Evolutionary conservation across 2,113 vertebrate species (phyloP), one percentile per base, ranked within the genome.

Genomic region (Lanius ludovicianus): DNA sequence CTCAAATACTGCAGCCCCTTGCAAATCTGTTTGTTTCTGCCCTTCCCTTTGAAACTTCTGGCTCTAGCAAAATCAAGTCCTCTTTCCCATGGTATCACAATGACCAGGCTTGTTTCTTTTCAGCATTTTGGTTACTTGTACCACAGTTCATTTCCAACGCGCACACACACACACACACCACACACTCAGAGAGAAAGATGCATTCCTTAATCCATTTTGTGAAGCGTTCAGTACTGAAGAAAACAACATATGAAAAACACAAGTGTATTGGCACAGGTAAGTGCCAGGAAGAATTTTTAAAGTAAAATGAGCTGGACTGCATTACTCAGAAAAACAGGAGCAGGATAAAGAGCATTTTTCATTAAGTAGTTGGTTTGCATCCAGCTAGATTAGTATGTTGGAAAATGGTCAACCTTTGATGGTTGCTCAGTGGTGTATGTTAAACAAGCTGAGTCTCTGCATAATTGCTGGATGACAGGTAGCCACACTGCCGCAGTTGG

Each of bases 361-460:
- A 74, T 75, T 77, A 89, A 68, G 39, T 47, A 74, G 62, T 4
- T 95, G 73, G 73, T 84, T 87, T 87, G 47, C 41, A 85, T 76
- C 75, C 86, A 93, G 53, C 50, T 64, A 92, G 90, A 87, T 84
- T 59, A 84, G 39, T 73, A n/a, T 60, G 67, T 7, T 94, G 92
- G 74, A 89, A 89, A 84, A 84, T 28, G 13, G 65, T 85, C 79
- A 94, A 93, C 41, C 35, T 91, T 91, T 87, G 69, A 91, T 85
- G 80, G 80, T 78, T 94, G 49, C 74, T 91, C 70, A 71, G 62
- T 1, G 7, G 60, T 76, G 23, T 65, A 79, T 7, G 46, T 64
- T 80, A 92, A 95, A 76, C 7, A 90, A 68, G 30, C 27, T 46
- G n/a, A 73, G 31, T 46, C 30, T 90, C 75, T 83, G 4, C 37